Percentiles rank a stretch among this genome's conserved stretches.
Evolutionary conservation across 2,797 vertebrate genomes (phyloP).

Genomic region (Apodemus agrarius): DNA sequence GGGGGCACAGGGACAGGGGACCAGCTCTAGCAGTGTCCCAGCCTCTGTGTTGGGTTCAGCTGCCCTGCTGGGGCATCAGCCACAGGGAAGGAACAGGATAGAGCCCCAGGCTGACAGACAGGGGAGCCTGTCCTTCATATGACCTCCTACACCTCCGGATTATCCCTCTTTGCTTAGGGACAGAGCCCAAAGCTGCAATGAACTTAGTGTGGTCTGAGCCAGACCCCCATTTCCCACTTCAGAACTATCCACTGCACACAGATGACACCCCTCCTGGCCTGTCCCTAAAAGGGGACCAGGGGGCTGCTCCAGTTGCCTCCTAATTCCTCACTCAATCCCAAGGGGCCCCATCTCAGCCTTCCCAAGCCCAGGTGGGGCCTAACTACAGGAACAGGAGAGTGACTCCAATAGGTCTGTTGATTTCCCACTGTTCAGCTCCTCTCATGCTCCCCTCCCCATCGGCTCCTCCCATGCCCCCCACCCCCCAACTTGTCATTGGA

Average conservation of each 20-base stretch:
- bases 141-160: background rate
- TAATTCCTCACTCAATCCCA: background rate
- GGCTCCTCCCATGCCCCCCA: background rate
- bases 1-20: background rate
- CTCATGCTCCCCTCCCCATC: no score
- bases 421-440: background rate
- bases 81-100: background rate
- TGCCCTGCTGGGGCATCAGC: background rate
- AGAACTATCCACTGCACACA: accelerated
- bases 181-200: background rate
- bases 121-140: background rate
- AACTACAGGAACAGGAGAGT: background rate
- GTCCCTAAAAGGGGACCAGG: background rate
- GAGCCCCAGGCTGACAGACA: background rate
- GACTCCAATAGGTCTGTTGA: background rate
- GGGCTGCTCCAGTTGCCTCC: background rate
- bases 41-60: background rate
- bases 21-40: background rate
- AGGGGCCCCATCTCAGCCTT: no score
- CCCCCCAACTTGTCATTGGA: background rate
- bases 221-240: no score
- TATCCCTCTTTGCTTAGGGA: background rate
- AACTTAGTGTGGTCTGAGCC: accelerated
- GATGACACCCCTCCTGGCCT: background rate
- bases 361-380: background rate